Percentiles rank a stretch among this genome's conserved stretches.
Conservation (phyloP, 2,888 invertebrate genomes). For the Cinara cedri region DNA sequence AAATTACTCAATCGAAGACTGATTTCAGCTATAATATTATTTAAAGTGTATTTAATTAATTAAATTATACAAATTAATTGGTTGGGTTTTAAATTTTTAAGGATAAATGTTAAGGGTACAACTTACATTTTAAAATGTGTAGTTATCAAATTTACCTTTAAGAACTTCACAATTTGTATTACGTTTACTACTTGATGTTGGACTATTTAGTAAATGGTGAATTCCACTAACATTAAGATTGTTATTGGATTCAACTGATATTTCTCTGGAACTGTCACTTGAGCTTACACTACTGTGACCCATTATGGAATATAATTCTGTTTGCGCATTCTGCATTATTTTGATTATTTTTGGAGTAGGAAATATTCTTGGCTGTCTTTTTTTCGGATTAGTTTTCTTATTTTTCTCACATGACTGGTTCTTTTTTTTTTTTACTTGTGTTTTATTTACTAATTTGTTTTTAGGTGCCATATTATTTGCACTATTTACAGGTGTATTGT, state of each 20-base stretch:
- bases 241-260: not conserved
- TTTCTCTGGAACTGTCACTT: constrained; percentile 28
- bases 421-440: not conserved
- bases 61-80: too few species aligned
- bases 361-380: not conserved
- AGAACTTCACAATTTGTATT: not conserved
- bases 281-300: constrained; percentile 24
- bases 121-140: too few species aligned
- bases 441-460: not conserved
- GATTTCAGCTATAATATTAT: too few species aligned
- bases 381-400: not conserved
- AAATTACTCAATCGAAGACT: too few species aligned
- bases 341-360: constrained; percentile 32
- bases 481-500: not conserved
- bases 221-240: constrained; percentile 41
- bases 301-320: constrained; percentile 42
- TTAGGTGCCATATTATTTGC: not conserved
- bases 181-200: not conserved
- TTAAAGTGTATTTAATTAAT: too few species aligned
- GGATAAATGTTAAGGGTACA: too few species aligned
- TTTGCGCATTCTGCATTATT: constrained; percentile 41
- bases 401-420: not conserved
- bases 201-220: constrained; percentile 13
- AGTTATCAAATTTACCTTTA: constrained; percentile 16
- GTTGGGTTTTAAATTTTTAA: too few species aligned